Base-by-base conservation (phyloP, 2,888 invertebrate genomes). In the Eucriotettix oculatus region DNA sequence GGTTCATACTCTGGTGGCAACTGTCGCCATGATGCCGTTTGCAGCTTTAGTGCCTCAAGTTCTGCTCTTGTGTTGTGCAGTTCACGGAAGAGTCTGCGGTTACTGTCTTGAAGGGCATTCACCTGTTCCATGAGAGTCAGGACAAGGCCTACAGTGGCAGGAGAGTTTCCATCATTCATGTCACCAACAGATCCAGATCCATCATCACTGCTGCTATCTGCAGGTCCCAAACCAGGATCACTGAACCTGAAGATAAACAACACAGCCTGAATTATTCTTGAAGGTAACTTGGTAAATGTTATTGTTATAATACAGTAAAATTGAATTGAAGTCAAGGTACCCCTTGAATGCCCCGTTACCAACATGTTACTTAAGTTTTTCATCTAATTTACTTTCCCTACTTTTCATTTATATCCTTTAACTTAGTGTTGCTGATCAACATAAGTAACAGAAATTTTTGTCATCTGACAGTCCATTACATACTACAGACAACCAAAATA, bases 81-180 rank as follows among this genome's bases (percentile, higher is more conserved):
- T 70, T 88, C 87, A 70, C 84, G 82, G 68, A 80, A 85, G 69
- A 89, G 78, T 76, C 84, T 85, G 66, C 84, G 80, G 73, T 89
- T 88, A 61, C 81, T 79, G 66, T 85, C 82, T 70, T 86, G 86
- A 66, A 89, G 70, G 59, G 81, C 68, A 68, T 80, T 76, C 65
- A 89, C 85, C 75, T 89, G 88, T 68, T 87, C 86, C 64, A 86
- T 78, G 43, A 89, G 75, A 62, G 84, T 81, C 57, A 80, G 74
- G 54, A 85, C 72, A 56, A 84, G 71, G 66, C 77, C 79, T 0
- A 76, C 76, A 1, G 79, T 78, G 40, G 76, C 70, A 42, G 75
- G 74, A 9, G 81, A 80, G 64, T 78, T 76, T 12, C 67, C 69
- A 61, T 69, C 71, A 1, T 68, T 70, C 0, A 58, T 66, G 16